Evolutionary conservation across 1,140 invertebrate species (phyloP).

Genomic region (Heliconius nattereri): DNA sequence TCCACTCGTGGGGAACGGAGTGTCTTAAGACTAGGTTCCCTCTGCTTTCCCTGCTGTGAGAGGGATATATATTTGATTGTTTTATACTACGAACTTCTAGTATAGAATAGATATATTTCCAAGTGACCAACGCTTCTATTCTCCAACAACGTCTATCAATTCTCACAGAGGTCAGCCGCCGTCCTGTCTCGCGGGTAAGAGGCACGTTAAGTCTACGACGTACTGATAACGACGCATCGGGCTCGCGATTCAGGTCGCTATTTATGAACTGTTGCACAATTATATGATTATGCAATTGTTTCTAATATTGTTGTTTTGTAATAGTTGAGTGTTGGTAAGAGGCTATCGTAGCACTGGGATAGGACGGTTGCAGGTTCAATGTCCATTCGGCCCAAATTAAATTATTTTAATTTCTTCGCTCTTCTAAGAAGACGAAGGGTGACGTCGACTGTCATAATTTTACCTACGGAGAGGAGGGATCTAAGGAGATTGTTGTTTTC

Average conservation of each 20-base stretch:
- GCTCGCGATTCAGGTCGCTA: neutral
- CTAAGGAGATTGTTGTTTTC: too few species aligned
- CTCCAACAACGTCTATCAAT: neutral
- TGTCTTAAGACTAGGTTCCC: too few species aligned
- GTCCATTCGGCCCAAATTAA: too few species aligned
- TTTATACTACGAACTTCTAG: too few species aligned
- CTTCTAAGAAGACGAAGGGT: too few species aligned
- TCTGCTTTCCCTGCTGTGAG: too few species aligned
- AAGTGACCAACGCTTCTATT: neutral
- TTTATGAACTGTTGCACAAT: constrained; percentile 8
- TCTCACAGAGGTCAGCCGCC: neutral
- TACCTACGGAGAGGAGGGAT: too few species aligned
- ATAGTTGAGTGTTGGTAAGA: neutral
- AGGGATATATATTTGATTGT: too few species aligned
- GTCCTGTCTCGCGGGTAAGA: neutral
- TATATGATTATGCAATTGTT: neutral
- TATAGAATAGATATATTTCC: too few species aligned
- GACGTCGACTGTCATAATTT: too few species aligned
- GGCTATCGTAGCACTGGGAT: neutral
- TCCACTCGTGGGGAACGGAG: neutral
- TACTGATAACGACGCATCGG: neutral
- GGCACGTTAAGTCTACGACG: neutral
- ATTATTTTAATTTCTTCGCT: too few species aligned
- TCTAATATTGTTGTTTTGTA: neutral
- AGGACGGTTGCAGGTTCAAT: too few species aligned